Percentiles rank a stretch among this genome's conserved stretches.
phyloP scores from a whole-genome alignment of 2,797 vertebrate species.

The Botia almorhae region DNA sequence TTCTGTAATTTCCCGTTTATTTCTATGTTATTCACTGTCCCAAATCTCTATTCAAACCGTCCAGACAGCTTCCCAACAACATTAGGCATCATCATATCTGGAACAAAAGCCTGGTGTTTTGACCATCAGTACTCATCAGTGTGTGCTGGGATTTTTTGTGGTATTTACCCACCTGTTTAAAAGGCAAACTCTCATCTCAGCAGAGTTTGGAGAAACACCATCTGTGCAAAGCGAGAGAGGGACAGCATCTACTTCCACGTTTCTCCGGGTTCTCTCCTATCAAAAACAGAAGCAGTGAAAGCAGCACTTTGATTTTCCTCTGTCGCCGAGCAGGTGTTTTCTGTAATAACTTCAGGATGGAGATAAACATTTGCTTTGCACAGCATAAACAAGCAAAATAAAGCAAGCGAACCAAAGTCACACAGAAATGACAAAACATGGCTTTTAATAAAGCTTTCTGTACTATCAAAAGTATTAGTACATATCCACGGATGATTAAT shows the following conservation, averaged over 20 bases:
- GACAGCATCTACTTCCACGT: slow-evolving; percentile 31
- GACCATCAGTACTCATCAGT: neutral
- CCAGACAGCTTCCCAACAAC: neutral
- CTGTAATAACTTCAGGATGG: slow-evolving; percentile 33
- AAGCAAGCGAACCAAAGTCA: slow-evolving; percentile 12
- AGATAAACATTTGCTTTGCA: slow-evolving; percentile 40
- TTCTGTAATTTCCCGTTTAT: neutral
- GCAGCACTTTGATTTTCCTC: slow-evolving; percentile 29
- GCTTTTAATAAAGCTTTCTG: neutral
- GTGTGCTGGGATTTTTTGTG: slow-evolving; percentile 21
- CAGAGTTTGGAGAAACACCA: slow-evolving; percentile 52
- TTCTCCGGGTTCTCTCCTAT: slow-evolving; percentile 27
- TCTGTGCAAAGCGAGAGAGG: slow-evolving; percentile 45
- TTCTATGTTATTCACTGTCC: neutral
- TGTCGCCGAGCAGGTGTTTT: slow-evolving; percentile 29
- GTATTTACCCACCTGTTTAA: slow-evolving; percentile 49
- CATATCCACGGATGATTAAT: neutral
- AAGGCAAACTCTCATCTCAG: slow-evolving; percentile 46
- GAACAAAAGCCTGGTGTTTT: slow-evolving; percentile 6
- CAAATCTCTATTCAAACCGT: neutral
- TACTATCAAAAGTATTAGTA: neutral
- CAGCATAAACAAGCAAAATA: slow-evolving; percentile 33
- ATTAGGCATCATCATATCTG: neutral
- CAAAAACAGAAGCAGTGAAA: slow-evolving; percentile 15
- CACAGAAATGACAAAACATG: neutral